Conservation (phyloP, 2,113 vertebrate species). For the Gracilinanus agilis region DNA sequence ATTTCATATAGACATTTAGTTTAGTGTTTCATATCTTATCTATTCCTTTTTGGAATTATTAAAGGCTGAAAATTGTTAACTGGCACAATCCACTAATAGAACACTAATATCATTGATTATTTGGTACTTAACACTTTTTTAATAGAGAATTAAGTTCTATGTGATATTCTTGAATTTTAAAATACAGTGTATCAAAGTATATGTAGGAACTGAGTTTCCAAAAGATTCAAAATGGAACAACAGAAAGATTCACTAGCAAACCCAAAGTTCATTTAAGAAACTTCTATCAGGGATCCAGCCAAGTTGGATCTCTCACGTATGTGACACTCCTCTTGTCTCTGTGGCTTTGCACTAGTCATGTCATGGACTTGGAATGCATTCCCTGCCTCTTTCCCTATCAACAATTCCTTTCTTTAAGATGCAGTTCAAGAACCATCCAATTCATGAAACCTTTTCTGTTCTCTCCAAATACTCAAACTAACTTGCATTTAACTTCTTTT, state of each 20-base stretch:
- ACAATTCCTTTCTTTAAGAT: background rate
- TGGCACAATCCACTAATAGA: constrained; percentile 68
- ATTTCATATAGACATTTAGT: constrained; percentile 60
- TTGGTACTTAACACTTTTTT: constrained; percentile 62
- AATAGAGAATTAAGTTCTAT: constrained; percentile 24
- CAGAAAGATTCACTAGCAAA: constrained; percentile 33
- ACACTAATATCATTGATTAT: constrained; percentile 77
- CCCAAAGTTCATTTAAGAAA: constrained; percentile 32
- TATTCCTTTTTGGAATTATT: constrained; percentile 67
- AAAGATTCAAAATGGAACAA: background rate
- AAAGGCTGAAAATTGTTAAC: constrained; percentile 77
- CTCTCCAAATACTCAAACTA: background rate
- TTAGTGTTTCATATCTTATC: constrained; percentile 69
- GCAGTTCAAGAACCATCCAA: background rate
- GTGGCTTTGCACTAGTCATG: background rate
- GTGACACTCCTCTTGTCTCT: background rate
- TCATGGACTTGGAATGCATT: background rate
- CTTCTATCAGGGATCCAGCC: background rate
- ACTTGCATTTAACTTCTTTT: background rate
- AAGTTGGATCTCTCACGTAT: background rate
- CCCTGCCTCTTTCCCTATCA: background rate
- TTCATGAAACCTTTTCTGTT: background rate
- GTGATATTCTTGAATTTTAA: constrained; percentile 16
- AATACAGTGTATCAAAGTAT: background rate
- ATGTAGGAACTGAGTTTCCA: constrained; percentile 42